These are phyloP conservation scores for Sebastes elongatus DNA, from an alignment of 2,797 vertebrate genomes.

Conservation along the genomic window DNA sequence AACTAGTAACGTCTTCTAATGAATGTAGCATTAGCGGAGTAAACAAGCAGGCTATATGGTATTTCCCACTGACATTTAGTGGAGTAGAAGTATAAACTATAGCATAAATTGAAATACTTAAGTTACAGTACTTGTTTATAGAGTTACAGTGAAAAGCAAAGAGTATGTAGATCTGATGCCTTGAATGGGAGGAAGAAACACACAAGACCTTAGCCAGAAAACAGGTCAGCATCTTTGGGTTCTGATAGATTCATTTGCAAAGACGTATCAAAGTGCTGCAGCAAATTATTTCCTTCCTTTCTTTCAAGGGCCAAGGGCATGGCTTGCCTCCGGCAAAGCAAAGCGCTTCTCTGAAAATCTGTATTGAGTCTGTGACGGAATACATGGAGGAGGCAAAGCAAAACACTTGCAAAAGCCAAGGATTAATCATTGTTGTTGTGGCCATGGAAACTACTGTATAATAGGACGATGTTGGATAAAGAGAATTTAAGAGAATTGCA, in stretches of 20 bases:
- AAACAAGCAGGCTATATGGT: neutral
- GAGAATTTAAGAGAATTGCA: slow-evolving; percentile 34
- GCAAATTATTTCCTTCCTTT: neutral
- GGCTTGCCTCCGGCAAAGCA: neutral
- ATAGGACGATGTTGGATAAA: neutral
- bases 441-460: slow-evolving; percentile 40
- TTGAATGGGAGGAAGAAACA: neutral
- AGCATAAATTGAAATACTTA: neutral
- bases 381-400: neutral
- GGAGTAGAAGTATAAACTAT: neutral
- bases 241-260: neutral
- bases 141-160: neutral
- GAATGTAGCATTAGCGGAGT: neutral
- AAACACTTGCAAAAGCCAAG: slow-evolving; percentile 12
- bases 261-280: neutral
- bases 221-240: neutral
- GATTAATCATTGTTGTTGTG: slow-evolving; percentile 21
- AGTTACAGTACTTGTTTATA: neutral
- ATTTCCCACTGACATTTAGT: neutral
- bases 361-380: neutral
- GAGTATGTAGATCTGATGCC: neutral
- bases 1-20: neutral
- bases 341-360: neutral
- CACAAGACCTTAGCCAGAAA: neutral
- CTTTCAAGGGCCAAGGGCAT: neutral